These are phyloP conservation scores for Xiphophorus couchianus DNA, from an alignment of 2,113 vertebrate genomes.

Conservation along the genomic window DNA sequence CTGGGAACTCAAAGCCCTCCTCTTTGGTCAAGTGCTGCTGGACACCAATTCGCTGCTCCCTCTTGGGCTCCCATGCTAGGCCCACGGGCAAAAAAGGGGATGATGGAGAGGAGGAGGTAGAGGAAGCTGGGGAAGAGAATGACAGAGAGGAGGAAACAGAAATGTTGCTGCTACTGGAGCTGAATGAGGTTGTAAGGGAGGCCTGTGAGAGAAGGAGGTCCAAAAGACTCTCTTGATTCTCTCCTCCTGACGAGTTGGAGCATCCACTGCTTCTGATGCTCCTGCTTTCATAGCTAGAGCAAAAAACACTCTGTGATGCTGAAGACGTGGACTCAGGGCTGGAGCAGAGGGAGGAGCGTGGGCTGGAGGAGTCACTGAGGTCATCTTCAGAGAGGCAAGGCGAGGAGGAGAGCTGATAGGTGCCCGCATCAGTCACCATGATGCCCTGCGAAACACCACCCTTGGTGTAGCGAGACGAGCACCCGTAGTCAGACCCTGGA, in stretches of 20 bases:
- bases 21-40: slow-evolving; percentile 80
- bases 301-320: slow-evolving; percentile 29
- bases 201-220: slow-evolving; percentile 93
- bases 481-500: slow-evolving; percentile 74
- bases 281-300: slow-evolving; percentile 63
- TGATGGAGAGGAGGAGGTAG: slow-evolving; percentile 54
- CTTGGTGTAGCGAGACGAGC: slow-evolving; percentile 28
- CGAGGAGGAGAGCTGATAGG: slow-evolving; percentile 86
- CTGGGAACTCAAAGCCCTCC: slow-evolving; percentile 88
- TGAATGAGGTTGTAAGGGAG: slow-evolving; percentile 81
- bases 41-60: slow-evolving; percentile 72
- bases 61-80: slow-evolving; percentile 86
- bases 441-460: slow-evolving; percentile 59
- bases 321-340: slow-evolving; percentile 76
- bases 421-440: slow-evolving; percentile 85
- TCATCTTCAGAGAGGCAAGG: slow-evolving; percentile 90
- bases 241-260: slow-evolving; percentile 84
- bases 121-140: slow-evolving; percentile 12
- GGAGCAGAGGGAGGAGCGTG: slow-evolving; percentile 89
- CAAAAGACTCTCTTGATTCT: slow-evolving; percentile 90
- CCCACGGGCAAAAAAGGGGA: slow-evolving; percentile 70
- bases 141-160: slow-evolving; percentile 43
- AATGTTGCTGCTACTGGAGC: slow-evolving; percentile 33
- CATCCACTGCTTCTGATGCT: slow-evolving; percentile 67
- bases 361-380: slow-evolving; percentile 90